phyloP scores from a whole-genome alignment of 35 echinoderm and acorn worm species.

The Apostichopus parvimensis region DNA sequence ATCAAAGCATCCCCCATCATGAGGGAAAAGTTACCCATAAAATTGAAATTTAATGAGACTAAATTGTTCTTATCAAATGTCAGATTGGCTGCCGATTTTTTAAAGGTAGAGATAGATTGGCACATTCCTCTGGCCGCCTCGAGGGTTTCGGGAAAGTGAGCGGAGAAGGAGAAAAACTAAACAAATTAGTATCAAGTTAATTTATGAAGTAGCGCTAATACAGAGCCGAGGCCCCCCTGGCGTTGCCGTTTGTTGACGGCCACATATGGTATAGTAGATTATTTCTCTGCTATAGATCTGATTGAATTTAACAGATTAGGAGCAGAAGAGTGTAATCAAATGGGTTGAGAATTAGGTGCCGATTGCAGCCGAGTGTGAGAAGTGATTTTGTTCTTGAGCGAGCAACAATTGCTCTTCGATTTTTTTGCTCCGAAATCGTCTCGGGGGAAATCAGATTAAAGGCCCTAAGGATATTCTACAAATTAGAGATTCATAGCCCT shows the following conservation, averaged over 20 bases:
- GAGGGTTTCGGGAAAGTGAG: slow-evolving; percentile 26
- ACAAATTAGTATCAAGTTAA: slow-evolving; percentile 55
- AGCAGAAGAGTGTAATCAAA: slow-evolving; percentile 49
- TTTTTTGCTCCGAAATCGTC: slow-evolving; percentile 21
- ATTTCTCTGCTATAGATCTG: slow-evolving; percentile 21
- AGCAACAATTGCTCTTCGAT: slow-evolving; percentile 50
- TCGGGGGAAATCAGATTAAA: slow-evolving; percentile 50
- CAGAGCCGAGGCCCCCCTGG: not conserved
- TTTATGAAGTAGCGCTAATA: slow-evolving; percentile 45
- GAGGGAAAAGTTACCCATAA: not conserved
- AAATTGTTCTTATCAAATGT: slow-evolving; percentile 20
- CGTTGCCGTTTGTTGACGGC: slow-evolving; percentile 21
- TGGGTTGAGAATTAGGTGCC: slow-evolving; percentile 48
- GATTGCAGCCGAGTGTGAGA: slow-evolving; percentile 46
- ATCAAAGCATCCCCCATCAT: not conserved
- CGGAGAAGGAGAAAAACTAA: slow-evolving; percentile 10
- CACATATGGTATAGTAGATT: slow-evolving; percentile 47
- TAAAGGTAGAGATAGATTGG: not conserved
- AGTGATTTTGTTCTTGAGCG: slow-evolving; percentile 49
- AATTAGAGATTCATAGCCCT: slow-evolving; percentile 51
- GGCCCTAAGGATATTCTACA: slow-evolving; percentile 42
- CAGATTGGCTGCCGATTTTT: not conserved
- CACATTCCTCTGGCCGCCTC: not conserved
- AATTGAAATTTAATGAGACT: slow-evolving; percentile 23
- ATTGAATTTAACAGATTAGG: slow-evolving; percentile 55